Percentiles rank a stretch among this genome's conserved stretches.
These are phyloP conservation scores for Nomada hirtipes DNA, from an alignment of 2,888 invertebrate species.

Conservation along the genomic window DNA sequence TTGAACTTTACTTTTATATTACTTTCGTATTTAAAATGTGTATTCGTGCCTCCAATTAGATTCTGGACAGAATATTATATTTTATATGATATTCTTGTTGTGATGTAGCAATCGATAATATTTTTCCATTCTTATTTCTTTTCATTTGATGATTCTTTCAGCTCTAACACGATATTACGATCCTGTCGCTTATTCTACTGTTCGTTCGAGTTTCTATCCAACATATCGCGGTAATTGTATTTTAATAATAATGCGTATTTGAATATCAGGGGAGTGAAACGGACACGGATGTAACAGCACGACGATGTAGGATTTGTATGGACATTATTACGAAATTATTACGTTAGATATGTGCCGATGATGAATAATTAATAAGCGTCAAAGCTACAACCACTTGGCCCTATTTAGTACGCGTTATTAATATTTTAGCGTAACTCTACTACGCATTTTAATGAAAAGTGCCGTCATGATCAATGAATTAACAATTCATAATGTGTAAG, in stretches of 20 bases:
- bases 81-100: no score
- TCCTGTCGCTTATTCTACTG: not conserved
- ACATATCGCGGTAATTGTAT: not conserved
- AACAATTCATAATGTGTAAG: not conserved
- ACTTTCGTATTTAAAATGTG: no score
- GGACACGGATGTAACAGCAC: not conserved
- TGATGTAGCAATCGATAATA: no score
- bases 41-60: no score
- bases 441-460: conserved; percentile 23
- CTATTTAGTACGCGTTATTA: conserved; percentile 5
- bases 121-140: no score
- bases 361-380: conserved; percentile 18
- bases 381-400: conserved; percentile 1
- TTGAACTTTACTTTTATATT: no score
- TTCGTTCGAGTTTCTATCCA: no score
- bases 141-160: no score
- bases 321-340: conserved; percentile 19
- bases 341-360: not conserved
- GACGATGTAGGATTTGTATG: not conserved
- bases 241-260: not conserved
- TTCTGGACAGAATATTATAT: no score
- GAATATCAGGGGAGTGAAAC: no score
- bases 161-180: no score
- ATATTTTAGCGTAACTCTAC: not conserved
- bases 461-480: not conserved